Base-by-base conservation (phyloP, 2,113 vertebrate species). In the Cercopithecus mona region DNA sequence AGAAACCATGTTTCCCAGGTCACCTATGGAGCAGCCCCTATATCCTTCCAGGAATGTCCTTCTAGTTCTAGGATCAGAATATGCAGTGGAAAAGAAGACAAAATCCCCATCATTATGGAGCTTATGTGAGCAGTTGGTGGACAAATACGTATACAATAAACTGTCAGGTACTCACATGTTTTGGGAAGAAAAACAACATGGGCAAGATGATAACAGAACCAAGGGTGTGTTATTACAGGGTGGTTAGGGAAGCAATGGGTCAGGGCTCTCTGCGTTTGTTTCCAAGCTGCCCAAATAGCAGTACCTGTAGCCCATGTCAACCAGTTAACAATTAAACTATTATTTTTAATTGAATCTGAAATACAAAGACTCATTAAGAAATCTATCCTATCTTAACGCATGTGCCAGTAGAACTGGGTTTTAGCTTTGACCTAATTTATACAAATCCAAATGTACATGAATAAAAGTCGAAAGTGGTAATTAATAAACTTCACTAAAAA, bases 371-470 rank as follows among this genome's bases (percentile, higher is more conserved):
- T 10, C 4, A 5, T 55, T 91, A 81, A 85, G 50, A 80, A 73
- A 70, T 7, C 20, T 6, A 40, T 18, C 25, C 27, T 80, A 66
- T 27, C 23, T 80, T 81, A 50, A 80, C 6, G 4, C 9, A 40
- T 61, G 32, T 80, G 13, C 16, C 1, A 68, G 30, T 66, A 61
- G 25, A 94, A 22, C n/a, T 27, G 23, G 2, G 8, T 59, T 78
- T 82, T 10, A 52, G 23, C 57, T 64, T 64, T 81, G 45, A 30
- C 5, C 18, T 90, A 27, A 32, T 13, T 72, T 70, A 75, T 64
- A 55, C 92, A 88, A 75, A 25, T 52, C 13, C 30, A 95, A 57
- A 70, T 75, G 32, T 80, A 52, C 13, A 40, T 81, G 57, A 94
- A 94, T 32, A 43, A 90, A 88, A 80, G 32, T 84, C 64, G 48